Base-by-base conservation (phyloP, 2,888 invertebrate species). In the Drosophila ustulata region DNA sequence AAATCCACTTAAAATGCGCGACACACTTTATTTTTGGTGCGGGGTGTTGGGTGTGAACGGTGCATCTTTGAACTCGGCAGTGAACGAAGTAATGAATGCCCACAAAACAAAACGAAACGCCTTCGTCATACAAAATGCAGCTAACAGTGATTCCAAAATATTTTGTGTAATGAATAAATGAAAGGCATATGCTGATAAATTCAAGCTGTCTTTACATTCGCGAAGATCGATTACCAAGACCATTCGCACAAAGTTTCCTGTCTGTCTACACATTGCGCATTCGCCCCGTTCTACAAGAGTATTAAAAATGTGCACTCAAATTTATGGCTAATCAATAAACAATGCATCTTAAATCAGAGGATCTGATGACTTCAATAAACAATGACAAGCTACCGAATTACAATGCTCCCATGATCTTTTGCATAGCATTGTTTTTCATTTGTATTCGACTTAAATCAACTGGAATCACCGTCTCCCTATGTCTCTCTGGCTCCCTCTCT, bases 41-140 rank as follows among this genome's bases (percentile, higher is more conserved):
- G 65, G 73, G 72, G 75, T 75, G 84, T 83, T 62, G 73, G 72
- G 75, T 75, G 84, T 83, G 66, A 86, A 69, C 75, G 81, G 72
- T 69, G 28, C 50, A 73, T 71, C 84, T 82, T 86, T 78, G 63
- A 86, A 80, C 78, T 66, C 41, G 45, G 28, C 55, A 49, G 41
- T 41, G 9, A 37, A 37, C n/a, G 37, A 37, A 37, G 37, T 5
- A 30, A 30, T 30, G 37, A 53, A 56, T 30, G 53, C 66, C n/a
- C 62, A 59, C 41, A 52, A 52, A 23, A 55, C 43, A 43, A 45
- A 43, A 18, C 43, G n/a, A 41, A 46, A 75, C 77, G 66, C 55
- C 71, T 57, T 51, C 47, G 43, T n/a, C 68, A 71, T 78, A 75
- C 79, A 49, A 76, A 78, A 46, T 58, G 28, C 59, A 63, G 50